Conservation (phyloP, 2,113 vertebrate species). For the Elachura formosa region DNA sequence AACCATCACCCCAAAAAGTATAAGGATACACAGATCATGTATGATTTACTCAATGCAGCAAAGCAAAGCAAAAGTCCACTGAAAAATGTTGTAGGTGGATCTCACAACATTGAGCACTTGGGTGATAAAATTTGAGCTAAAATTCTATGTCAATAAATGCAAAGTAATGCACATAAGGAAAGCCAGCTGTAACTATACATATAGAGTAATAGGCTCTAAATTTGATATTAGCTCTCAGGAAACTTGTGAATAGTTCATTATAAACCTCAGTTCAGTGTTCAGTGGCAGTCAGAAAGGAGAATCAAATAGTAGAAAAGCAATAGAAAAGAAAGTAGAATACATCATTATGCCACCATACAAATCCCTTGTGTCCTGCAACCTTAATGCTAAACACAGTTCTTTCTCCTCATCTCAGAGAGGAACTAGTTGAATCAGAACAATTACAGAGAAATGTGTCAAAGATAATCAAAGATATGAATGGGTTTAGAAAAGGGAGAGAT, state of each 20-base stretch:
- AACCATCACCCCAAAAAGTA: not conserved
- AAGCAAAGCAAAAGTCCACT: not conserved
- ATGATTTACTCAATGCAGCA: accelerated
- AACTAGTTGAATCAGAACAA: not conserved
- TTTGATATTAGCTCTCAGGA: not conserved
- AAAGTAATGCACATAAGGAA: not conserved
- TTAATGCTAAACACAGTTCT: not conserved
- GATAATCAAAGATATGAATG: not conserved
- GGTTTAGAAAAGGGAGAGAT: not conserved
- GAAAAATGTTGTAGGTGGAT: not conserved
- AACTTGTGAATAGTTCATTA: not conserved
- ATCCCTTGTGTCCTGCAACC: not conserved
- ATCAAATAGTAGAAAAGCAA: not conserved
- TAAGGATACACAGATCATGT: not conserved
- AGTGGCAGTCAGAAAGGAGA: not conserved
- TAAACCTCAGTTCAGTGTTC: not conserved
- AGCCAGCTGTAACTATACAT: not conserved
- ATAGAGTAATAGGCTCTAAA: not conserved
- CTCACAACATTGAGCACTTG: not conserved
- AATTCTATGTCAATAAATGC: not conserved
- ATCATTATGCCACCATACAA: not conserved
- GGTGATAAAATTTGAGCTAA: not conserved
- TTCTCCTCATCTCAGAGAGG: not conserved
- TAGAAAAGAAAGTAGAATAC: not conserved
- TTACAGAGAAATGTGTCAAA: not conserved